Base-by-base conservation (phyloP, 2,113 vertebrate genomes). In the Gymnogyps californianus region DNA sequence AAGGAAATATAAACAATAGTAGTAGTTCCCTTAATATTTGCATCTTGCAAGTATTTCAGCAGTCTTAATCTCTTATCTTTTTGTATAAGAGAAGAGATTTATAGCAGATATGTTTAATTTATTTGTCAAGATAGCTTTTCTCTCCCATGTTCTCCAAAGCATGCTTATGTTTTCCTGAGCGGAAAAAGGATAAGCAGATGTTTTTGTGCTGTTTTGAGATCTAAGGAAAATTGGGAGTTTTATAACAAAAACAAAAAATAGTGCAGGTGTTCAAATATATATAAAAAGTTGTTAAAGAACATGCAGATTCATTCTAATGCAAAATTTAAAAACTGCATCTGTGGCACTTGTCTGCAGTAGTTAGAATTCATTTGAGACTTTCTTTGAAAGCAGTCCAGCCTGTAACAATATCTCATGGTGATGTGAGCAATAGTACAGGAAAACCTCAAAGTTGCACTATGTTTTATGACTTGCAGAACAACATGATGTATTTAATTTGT, bases 401-500 rank as follows among this genome's bases (percentile, higher is more conserved):
- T 89, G 38, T 77, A 94, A 84, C 95, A 94, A 74, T 93, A 94
- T 95, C 94, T 97, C 96, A 89, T 44, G 65, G 90, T 90, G 90
- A 94, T 87, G 47, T 67, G 90, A 94, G 83, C 89, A 89, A 87
- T 97, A 95, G 92, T 78, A 87, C 29, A 92, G 88, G 74, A 71
- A 92, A 96, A 67, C 36, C 22, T 96, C 64, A 59, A 1, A 79
- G 74, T 55, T 95, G 59, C 55, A 32, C 64, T 77, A 2, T 92
- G 83, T 89, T 94, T 96, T 96, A 95, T 67, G 95, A 92, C 83
- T 95, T 64, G 65, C 55, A 87, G 90, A 87, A 44, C 55, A 95
- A 25, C 81, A 65, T 89, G 91, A 93, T 93, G 26, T 93, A 87
- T 95, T 96, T 93, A 94, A 97, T 89, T 95, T 96, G 89, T 90